Evolutionary conservation across 2,888 invertebrate genomes (phyloP).

Genomic region (Bellardia bayeri): DNA sequence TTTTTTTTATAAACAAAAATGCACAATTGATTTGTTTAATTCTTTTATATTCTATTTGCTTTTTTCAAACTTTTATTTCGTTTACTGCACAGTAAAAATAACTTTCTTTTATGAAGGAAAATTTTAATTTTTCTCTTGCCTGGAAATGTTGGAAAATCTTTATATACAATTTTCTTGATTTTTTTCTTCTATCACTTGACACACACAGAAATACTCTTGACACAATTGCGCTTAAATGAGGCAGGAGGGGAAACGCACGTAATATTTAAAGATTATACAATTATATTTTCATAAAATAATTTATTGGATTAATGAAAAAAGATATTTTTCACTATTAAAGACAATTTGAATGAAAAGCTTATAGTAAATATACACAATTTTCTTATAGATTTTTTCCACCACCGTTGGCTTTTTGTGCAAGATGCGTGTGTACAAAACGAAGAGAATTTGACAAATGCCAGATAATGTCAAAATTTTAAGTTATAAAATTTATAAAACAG

Average conservation of each 20-base stretch:
- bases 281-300: constrained; percentile 36
- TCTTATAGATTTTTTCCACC: constrained; percentile 61
- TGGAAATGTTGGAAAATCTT: constrained; percentile 51
- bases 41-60: constrained; percentile 10
- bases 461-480: constrained; percentile 65
- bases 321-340: constrained; percentile 7
- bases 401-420: constrained; percentile 58
- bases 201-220: constrained; percentile 36
- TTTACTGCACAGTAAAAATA: background rate
- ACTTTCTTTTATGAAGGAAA: constrained; percentile 32
- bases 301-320: background rate
- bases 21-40: constrained; percentile 14
- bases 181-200: constrained; percentile 57
- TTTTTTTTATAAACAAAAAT: constrained; percentile 59
- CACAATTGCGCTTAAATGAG: constrained; percentile 49
- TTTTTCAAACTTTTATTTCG: constrained; percentile 27
- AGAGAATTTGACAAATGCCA: constrained; percentile 74
- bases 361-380: constrained; percentile 46
- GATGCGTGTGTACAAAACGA: constrained; percentile 68
- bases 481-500: constrained; percentile 39
- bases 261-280: constrained; percentile 17
- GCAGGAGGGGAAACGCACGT: constrained; percentile 10
- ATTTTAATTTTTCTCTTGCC: constrained; percentile 17
- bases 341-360: constrained; percentile 6
- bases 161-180: constrained; percentile 56